Evolutionary conservation across 2,888 invertebrate genomes (phyloP), one percentile per base, ranked within the genome.

Genomic region (Cinara cedri): DNA sequence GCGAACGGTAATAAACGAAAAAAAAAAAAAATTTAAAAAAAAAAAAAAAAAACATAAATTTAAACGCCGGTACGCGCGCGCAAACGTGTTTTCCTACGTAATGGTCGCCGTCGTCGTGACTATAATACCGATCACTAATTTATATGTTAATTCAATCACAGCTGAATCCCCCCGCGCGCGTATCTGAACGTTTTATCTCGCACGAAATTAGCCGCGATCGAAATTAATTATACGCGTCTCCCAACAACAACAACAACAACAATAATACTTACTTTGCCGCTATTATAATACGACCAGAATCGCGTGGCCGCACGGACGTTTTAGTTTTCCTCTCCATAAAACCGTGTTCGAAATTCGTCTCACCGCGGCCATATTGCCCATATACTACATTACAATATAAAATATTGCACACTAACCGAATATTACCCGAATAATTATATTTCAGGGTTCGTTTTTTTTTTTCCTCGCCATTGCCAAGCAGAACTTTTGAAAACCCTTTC

Each of bases 111-210:
- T 55, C 71, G 71, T 71, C 54, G 55, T 42, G 71, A 57, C 21
- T 16, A 34, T 34, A 19, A 71, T 55, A 68, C 68, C n/a, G 24
- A 11, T 57, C 13, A 34, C 70, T 55, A 55, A 57, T 72, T 72
- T 72, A 57, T 71, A 71, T 71, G 71, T 57, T 71, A 71, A 71
- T 71, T 71, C 71, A 71, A 57, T 71, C 71, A 57, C 71, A 44
- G n/a, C n/a, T n/a, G 44, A 71, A 71, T 19, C 11, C 11, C n/a
- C 24, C n/a, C n/a, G n/a, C n/a, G n/a, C 3, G 34, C 34, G 4
- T 72, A 26, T 57, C 57, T 46, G 16, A 3, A 16, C 1, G 54
- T 72, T 44, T 72, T 46, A 46, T 72, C 71, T 46, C 57, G 24
- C 71, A 19, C 24, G 9, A 24, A 72, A 57, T 72, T 57, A 72